Conservation (phyloP, 2,888 invertebrate species). For the Eremobia ochroleuca region DNA sequence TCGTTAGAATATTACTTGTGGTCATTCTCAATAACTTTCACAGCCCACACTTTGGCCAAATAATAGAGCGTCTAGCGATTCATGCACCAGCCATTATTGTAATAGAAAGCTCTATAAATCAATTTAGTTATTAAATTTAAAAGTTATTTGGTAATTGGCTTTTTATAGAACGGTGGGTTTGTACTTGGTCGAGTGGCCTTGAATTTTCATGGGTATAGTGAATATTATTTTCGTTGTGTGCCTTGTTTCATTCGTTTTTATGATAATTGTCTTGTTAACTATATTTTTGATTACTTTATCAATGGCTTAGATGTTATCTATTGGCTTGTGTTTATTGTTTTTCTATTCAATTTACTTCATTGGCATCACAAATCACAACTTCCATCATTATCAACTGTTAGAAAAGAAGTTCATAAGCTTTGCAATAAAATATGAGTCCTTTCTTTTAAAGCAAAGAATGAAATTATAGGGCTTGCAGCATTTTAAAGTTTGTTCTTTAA, state of each 20-base stretch:
- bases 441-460: not conserved
- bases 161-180: constrained; percentile 49
- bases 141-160: constrained; percentile 49
- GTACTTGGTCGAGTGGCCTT: constrained; percentile 29
- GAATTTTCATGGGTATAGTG: constrained; percentile 8
- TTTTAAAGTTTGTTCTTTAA: not conserved
- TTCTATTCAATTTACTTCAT: not conserved
- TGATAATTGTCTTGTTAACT: not conserved
- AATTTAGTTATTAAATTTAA: constrained; percentile 55
- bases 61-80: constrained; percentile 1
- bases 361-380: not conserved
- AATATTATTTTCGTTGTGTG: constrained; percentile 1
- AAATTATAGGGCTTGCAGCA: not conserved
- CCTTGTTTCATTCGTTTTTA: not conserved
- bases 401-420: not conserved
- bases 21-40: constrained; percentile 42
- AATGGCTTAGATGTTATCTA: not conserved
- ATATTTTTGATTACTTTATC: not conserved
- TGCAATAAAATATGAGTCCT: not conserved
- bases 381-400: not conserved
- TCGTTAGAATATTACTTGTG: constrained; percentile 23
- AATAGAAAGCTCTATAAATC: constrained; percentile 57
- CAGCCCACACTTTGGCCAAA: constrained; percentile 43
- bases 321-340: not conserved
- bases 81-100: constrained; percentile 32